Evolutionary conservation across 2,113 vertebrate genomes (phyloP).

Genomic region (Anarhynchus alexandrinus): DNA sequence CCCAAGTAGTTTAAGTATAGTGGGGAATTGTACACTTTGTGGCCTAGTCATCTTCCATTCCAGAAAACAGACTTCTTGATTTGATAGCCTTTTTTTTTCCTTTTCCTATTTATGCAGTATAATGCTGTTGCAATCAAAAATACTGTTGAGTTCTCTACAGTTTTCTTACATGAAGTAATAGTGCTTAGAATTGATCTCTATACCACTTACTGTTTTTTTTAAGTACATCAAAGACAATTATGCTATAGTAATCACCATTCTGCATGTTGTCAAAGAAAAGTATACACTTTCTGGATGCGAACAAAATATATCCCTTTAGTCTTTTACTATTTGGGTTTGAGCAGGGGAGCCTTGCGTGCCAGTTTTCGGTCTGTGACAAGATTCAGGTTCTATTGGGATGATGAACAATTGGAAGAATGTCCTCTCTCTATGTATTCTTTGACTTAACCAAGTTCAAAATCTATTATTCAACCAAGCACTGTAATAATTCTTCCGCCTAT

Average conservation of each 20-base stretch:
- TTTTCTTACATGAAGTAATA: neutral
- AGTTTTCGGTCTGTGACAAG: neutral
- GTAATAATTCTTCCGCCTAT: slow-evolving; percentile 44
- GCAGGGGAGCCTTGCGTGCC: neutral
- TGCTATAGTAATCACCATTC: neutral
- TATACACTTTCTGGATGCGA: neutral
- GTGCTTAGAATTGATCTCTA: neutral
- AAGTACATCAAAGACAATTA: neutral
- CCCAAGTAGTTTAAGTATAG: neutral
- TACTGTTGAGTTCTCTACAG: neutral
- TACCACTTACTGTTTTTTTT: neutral
- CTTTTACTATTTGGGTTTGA: neutral
- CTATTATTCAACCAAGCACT: neutral
- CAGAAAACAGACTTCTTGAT: neutral
- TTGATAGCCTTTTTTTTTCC: neutral
- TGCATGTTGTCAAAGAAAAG: neutral
- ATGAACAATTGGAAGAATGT: neutral
- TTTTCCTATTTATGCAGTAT: neutral
- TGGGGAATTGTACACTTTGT: neutral
- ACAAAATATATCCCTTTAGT: neutral
- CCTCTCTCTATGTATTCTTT: neutral
- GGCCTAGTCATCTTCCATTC: neutral
- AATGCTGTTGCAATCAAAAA: neutral
- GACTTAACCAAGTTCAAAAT: slow-evolving; percentile 26
- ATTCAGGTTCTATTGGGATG: neutral